phyloP scores from a whole-genome alignment of 2,888 invertebrate species.

The Emesis furor region DNA sequence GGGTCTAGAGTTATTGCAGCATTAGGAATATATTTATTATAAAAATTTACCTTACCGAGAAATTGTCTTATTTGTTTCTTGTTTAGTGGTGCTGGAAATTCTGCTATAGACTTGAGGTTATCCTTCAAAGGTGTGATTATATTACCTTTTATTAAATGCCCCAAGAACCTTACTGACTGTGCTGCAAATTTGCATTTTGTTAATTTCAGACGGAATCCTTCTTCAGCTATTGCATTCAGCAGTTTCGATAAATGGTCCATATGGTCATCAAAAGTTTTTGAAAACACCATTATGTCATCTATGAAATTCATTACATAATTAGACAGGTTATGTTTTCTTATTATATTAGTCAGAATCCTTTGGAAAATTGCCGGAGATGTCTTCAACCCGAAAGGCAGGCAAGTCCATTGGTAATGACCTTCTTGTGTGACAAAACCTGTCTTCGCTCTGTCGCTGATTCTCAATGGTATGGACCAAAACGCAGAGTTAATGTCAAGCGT shows the following conservation, averaged over 20 bases:
- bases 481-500: slow-evolving; percentile 71
- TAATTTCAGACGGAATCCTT: slow-evolving; percentile 45
- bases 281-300: slow-evolving; percentile 15
- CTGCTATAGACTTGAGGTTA: slow-evolving; percentile 40
- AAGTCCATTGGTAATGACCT: slow-evolving; percentile 56
- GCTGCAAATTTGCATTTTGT: slow-evolving; percentile 49
- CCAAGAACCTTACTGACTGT: slow-evolving; percentile 35
- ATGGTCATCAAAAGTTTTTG: slow-evolving; percentile 35
- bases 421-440: slow-evolving; percentile 22
- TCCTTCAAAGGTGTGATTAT: slow-evolving; percentile 40
- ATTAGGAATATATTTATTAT: slow-evolving; percentile 25
- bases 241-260: slow-evolving; percentile 36
- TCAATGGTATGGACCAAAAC: slow-evolving; percentile 79
- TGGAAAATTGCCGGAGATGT: slow-evolving; percentile 77
- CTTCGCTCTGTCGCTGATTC: slow-evolving; percentile 75
- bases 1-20: slow-evolving; percentile 14
- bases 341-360: slow-evolving; percentile 50
- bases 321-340: slow-evolving; percentile 52
- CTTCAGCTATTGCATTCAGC: slow-evolving; percentile 29
- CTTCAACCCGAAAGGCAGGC: slow-evolving; percentile 76
- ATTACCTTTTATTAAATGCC: slow-evolving; percentile 39
- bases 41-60: slow-evolving; percentile 35
- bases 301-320: slow-evolving; percentile 32
- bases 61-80: slow-evolving; percentile 39
- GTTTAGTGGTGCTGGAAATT: slow-evolving; percentile 39